Base-by-base conservation (phyloP, 1,140 invertebrate species). In the Bombus confusus region DNA sequence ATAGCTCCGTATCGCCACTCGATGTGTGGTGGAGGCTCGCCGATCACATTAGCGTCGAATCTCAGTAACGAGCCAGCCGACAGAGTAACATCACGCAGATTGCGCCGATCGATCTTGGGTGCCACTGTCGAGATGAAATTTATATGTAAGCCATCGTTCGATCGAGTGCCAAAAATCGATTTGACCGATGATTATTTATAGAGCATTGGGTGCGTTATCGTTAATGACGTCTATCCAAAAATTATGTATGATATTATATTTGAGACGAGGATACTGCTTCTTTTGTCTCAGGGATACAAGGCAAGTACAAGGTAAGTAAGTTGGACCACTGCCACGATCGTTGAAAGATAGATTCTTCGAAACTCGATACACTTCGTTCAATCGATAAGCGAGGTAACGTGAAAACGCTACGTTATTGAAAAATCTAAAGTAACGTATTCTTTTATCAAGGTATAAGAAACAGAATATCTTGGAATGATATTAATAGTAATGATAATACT, bases 61-160 rank as follows among this genome's bases (percentile, higher is more conserved):
- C 98, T 99, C n/a, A 99, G 96, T 57, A 98, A 96, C 10, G 98
- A 97, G 52, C 98, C 98, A 82, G 98, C 97, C n/a, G 98, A 98
- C 68, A 99, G 94, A 0, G 97, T 98, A 52, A 99, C 95, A 92
- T 99, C 98, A 66, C 97, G 96, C 18, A 99, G 95, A 92, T 98
- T 98, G 81, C 98, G 97, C 73, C 98, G 96, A 94, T 99, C 98
- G 95, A 99, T 99, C 95, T 98, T 98, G 52, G 99, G 99, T 82
- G 98, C 97, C 94, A 99, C 97, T 97, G 93, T 89, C 94, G 94
- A 28, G 74, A 77, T n/a, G 3, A 77, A n/a, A 80, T 80, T 80
- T 80, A 85, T 85, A 81, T 0, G 62, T 66, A 28, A 62, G 25
- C 8, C 13, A 75, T 59, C 25, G 37, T 25, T 47, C n/a, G 52